Conservation (phyloP, 1,140 invertebrate species). For the Drosophila eugracilis region DNA sequence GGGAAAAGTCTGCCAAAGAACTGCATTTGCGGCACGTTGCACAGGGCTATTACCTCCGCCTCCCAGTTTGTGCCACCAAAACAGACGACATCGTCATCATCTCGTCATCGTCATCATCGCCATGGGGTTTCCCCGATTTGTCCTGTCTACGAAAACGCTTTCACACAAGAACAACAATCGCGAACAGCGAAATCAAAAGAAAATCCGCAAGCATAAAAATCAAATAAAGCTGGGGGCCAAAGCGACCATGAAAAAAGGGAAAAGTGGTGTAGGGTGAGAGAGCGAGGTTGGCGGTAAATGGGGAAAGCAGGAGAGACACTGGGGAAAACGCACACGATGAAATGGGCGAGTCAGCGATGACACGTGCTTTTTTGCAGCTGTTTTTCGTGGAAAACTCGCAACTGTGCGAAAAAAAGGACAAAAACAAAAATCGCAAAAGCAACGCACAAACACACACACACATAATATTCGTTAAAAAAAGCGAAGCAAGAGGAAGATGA, state of each 20-base stretch:
- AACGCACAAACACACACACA: conserved; percentile 22
- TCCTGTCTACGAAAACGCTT: conserved; percentile 62
- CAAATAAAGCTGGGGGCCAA: conserved; percentile 65
- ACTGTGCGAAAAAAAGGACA: conserved; percentile 78
- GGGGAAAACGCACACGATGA: conserved; percentile 67
- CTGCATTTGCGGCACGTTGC: conserved; percentile 11
- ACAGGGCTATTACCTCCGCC: not conserved
- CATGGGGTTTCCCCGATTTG: conserved; percentile 68
- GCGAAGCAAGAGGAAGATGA: not conserved
- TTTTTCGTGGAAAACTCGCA: conserved; percentile 74
- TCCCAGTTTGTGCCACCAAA: not conserved
- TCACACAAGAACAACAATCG: conserved; percentile 42
- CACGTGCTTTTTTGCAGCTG: conserved; percentile 84
- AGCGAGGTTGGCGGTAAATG: too few species aligned
- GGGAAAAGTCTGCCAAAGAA: conserved; percentile 25
- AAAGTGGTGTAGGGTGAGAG: conserved; percentile 10
- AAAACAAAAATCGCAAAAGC: conserved; percentile 79
- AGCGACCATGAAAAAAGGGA: conserved; percentile 77
- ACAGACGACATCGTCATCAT: conserved; percentile 42
- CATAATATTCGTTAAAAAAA: not conserved
- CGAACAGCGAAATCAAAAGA: conserved; percentile 61
- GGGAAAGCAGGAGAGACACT: conserved; percentile 32
- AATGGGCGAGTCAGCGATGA: conserved; percentile 69
- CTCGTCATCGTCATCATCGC: conserved; percentile 28
- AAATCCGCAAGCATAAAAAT: conserved; percentile 76